Evolutionary conservation across 2,888 invertebrate species (phyloP), one percentile per base, ranked within the genome.

Genomic region (Pseudeuparius sepicola): DNA sequence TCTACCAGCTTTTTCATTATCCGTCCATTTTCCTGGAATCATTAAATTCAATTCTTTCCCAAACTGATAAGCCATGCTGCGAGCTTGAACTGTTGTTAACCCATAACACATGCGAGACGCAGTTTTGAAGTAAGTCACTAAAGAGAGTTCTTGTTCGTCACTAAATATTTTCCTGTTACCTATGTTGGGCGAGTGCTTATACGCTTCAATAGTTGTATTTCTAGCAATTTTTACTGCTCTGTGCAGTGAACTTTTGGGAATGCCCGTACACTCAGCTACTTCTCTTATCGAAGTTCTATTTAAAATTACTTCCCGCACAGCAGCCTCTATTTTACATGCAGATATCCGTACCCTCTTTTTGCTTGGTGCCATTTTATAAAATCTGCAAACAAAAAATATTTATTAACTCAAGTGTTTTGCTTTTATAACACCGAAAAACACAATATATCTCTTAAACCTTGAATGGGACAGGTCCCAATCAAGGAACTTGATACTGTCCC

Each of bases 1-100:
- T 20, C n/a, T 20, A 20, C 20, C 20, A 20, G 20, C 20, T 20
- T 20, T 20, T n/a, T 20, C 20, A 20, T 20, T 20, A n/a, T 7
- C 20, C 20, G 20, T 20, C 20, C 20, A 20, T n/a, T 20, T 20
- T 20, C 20, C 20, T 20, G 20, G 20, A n/a, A 20, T 20, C 20
- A 20, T 7, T 20, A 20, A 20, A 20, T 20, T 20, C 20, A 20
- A 20, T 20, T 20, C n/a, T n/a, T 20, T 20, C n/a, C n/a, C n/a
- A n/a, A n/a, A n/a, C n/a, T n/a, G n/a, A n/a, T n/a, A n/a, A 7
- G 20, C 20, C 20, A 20, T 7, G 20, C 20, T 20, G 20, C n/a
- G 20, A 20, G 20, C 20, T 20, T 20, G 20, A 7, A 20, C n/a
- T 20, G 20, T 20, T 20, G 20, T 20, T 6, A 20, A 6, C n/a